phyloP scores from a whole-genome alignment of 2,797 vertebrate species.

The Hippoglossus hippoglossus region DNA sequence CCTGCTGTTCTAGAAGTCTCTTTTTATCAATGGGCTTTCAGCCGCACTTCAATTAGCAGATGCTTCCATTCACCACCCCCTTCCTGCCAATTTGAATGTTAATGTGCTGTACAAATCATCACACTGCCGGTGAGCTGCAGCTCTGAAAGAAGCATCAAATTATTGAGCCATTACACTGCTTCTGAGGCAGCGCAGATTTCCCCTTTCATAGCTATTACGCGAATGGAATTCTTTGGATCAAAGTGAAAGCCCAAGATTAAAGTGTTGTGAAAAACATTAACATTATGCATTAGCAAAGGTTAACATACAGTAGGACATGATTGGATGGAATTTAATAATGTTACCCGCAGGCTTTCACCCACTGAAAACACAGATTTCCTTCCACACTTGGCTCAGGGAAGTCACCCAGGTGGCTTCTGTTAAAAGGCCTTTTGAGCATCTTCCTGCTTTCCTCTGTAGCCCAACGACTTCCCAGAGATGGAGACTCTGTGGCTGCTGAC shows the following conservation, averaged over 20 bases:
- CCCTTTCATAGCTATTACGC: conserved; percentile 70
- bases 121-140: conserved; percentile 73
- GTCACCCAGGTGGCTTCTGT: conserved; percentile 52
- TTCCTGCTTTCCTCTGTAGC: conserved; percentile 70
- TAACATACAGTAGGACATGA: conserved; percentile 50
- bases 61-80: conserved; percentile 84
- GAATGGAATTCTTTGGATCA: conserved; percentile 71
- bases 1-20: conserved; percentile 75
- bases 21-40: conserved; percentile 85
- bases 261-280: conserved; percentile 45
- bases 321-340: conserved; percentile 37
- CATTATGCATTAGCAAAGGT: conserved; percentile 42
- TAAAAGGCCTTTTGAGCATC: conserved; percentile 54
- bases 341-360: conserved; percentile 27
- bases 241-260: conserved; percentile 72
- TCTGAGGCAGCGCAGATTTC: conserved; percentile 68
- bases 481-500: conserved; percentile 94
- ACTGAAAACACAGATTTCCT: conserved; percentile 30
- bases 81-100: conserved; percentile 86
- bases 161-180: conserved; percentile 70
- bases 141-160: conserved; percentile 79
- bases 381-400: conserved; percentile 29
- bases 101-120: conserved; percentile 77
- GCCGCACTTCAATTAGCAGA: conserved; percentile 84
- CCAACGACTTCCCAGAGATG: conserved; percentile 87